Conservation (phyloP, 2,113 vertebrate species). For the Chrysemys picta region DNA sequence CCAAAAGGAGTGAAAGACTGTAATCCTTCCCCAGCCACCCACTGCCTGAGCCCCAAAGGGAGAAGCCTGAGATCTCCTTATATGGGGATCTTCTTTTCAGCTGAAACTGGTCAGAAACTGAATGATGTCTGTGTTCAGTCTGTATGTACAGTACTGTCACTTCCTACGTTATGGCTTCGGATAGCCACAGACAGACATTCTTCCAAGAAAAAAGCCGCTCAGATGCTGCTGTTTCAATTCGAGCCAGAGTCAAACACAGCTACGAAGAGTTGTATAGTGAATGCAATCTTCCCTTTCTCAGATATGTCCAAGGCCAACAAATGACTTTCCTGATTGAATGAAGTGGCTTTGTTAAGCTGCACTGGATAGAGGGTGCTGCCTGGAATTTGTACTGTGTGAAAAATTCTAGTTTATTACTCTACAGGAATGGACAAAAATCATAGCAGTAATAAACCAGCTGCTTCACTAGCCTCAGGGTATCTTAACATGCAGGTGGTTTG, state of each 20-base stretch:
- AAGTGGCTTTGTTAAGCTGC: neutral
- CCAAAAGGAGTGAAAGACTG: neutral
- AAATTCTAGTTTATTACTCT: neutral
- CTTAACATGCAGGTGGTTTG: neutral
- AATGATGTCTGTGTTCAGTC: neutral
- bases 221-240: neutral
- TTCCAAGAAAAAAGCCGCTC: neutral
- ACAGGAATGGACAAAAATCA: neutral
- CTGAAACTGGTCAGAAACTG: conserved; percentile 14
- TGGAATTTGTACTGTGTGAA: neutral
- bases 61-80: conserved; percentile 42
- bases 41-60: conserved; percentile 13
- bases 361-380: neutral
- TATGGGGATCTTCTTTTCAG: conserved; percentile 49
- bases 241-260: neutral
- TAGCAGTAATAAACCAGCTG: neutral
- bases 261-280: neutral
- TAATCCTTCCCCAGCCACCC: conserved; percentile 35
- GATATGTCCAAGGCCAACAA: fast-evolving
- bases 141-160: neutral
- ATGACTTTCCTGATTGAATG: neutral
- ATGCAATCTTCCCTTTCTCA: neutral
- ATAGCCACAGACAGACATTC: fast-evolving
- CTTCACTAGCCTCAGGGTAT: neutral
- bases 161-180: fast-evolving